phyloP scores from a whole-genome alignment of 2,888 invertebrate species.

The Mythimna lalbum region DNA sequence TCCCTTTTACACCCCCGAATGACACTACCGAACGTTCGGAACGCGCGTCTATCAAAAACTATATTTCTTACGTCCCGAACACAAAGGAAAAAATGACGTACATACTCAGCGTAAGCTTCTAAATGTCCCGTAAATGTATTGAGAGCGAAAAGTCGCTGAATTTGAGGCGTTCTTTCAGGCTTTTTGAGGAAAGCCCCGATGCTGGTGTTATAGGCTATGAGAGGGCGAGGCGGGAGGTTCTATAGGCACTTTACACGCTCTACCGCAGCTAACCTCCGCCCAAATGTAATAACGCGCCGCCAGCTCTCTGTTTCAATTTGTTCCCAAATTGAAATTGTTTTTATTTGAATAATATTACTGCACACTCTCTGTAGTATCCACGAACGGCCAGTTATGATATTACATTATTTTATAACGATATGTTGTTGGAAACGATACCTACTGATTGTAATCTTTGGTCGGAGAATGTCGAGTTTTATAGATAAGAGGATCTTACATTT shows the following conservation, averaged over 20 bases:
- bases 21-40: conserved; percentile 68
- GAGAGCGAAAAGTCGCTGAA: conserved; percentile 89
- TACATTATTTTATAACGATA: conserved; percentile 65
- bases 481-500: conserved; percentile 19
- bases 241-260: conserved; percentile 90
- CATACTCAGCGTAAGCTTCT: conserved; percentile 78
- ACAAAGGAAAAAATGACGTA: conserved; percentile 78
- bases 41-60: conserved; percentile 77
- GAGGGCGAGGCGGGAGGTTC: conserved; percentile 87
- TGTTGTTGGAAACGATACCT: conserved; percentile 54
- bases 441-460: conserved; percentile 46
- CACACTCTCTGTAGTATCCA: conserved; percentile 68
- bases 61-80: conserved; percentile 72
- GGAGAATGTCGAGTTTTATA: conserved; percentile 13
- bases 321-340: conserved; percentile 91
- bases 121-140: conserved; percentile 88
- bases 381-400: conserved; percentile 74
- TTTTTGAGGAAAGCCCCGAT: conserved; percentile 87
- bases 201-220: conserved; percentile 89
- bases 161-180: conserved; percentile 88
- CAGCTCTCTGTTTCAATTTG: conserved; percentile 91
- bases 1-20: conserved; percentile 73
- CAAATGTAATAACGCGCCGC: conserved; percentile 89
- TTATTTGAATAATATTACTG: conserved; percentile 90
- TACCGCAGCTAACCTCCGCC: conserved; percentile 89